A percentile compares a stretch with the other conserved stretches of the same genome.
These are phyloP conservation scores for Epinephelus moara DNA, from an alignment of 2,113 vertebrate species.

Conservation along the genomic window DNA sequence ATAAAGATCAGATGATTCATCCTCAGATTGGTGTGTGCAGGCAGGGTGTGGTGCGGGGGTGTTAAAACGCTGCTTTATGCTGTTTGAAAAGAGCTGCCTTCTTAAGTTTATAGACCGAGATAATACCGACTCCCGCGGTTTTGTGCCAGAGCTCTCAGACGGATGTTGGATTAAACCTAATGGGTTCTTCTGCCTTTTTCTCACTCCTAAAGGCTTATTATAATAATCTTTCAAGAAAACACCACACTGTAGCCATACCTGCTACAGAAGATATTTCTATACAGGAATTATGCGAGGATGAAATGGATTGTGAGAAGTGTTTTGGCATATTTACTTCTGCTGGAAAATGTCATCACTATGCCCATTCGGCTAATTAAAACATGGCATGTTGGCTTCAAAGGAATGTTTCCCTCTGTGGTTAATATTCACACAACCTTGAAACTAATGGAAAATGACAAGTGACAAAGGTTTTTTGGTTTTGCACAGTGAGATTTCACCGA, in stretches of 20 bases:
- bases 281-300: neutral
- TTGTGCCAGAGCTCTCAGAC: constrained; percentile 33
- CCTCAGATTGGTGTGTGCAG: constrained; percentile 40
- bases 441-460: constrained; percentile 29
- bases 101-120: constrained; percentile 42
- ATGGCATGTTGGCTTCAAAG: constrained; percentile 14
- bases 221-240: constrained; percentile 2
- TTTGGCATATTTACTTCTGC: constrained; percentile 24
- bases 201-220: constrained; percentile 36
- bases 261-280: constrained; percentile 24
- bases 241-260: constrained; percentile 16
- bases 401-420: constrained; percentile 9
- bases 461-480: constrained; percentile 32
- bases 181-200: constrained; percentile 42
- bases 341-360: neutral
- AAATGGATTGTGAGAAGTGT: constrained; percentile 14
- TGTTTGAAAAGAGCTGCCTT: constrained; percentile 50
- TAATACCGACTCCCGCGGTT: constrained; percentile 55
- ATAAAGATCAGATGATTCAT: constrained; percentile 55
- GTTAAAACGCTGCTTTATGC: constrained; percentile 45
- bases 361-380: constrained; percentile 24
- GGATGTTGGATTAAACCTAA: constrained; percentile 53
- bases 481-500: constrained; percentile 12
- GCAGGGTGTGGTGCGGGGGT: constrained; percentile 49
- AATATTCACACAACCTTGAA: constrained; percentile 20